Base-by-base conservation (phyloP, 1,140 invertebrate genomes). In the Anastatus disparis region DNA sequence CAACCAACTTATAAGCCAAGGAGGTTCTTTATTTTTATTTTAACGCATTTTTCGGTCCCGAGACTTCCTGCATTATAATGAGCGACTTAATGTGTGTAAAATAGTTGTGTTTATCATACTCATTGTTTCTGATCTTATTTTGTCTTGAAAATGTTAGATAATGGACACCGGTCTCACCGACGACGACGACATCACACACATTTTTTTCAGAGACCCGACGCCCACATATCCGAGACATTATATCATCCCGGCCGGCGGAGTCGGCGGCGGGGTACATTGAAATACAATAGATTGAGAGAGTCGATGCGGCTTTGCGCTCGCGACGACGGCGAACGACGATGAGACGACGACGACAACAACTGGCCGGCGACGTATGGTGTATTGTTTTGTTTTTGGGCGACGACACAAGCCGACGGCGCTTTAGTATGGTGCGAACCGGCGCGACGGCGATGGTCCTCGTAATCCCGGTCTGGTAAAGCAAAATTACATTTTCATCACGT, bases 341-440 rank as follows among this genome's bases (percentile, higher is more conserved):
- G 61, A 27, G 52, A 68, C 59, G 68, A 55, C 67, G 67, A 10
- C 64, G 64, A 15, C 48, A 40, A 15, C 58, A n/a, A n/a, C n/a
- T n/a, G n/a, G 59, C n/a, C 35, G 67, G 8, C 15, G 38, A 27
- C 79, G 81, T 82, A 82, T 80, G 83, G 24, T 29, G n/a, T n/a
- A n/a, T n/a, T n/a, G n/a, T n/a, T n/a, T n/a, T n/a, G n/a, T n/a
- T n/a, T n/a, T n/a, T n/a, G n/a, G 67, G 40, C 52, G 46, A 44
- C 53, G 66, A 26, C 50, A 46, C n/a, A 22, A 81, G 82, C 81
- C 82, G 82, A 15, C 53, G 65, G 42, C 65, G 65, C 78, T 86
- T 90, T 89, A 94, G 87, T 94, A 93, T 78, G 93, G 92, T 82
- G 92, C 91, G 86, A 93, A 94, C 85, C 93, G 90, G 83, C 92